Conservation (phyloP, 2,797 vertebrate species). For the Gallinago stenura region DNA sequence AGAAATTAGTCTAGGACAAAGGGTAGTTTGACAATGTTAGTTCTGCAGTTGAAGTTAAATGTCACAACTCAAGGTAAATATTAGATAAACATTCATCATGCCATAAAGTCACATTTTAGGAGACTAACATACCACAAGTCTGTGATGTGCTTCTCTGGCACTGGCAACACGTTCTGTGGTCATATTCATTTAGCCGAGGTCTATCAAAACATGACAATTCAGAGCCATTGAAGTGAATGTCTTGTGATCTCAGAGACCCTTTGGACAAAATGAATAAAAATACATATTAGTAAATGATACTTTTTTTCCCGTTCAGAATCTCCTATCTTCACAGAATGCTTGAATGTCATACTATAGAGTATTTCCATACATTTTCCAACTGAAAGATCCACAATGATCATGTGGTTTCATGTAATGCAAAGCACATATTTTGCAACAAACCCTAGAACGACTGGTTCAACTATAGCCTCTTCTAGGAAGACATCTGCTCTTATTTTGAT, state of each 20-base stretch:
- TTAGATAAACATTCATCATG: neutral
- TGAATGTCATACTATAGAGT: neutral
- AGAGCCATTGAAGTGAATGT: slow-evolving; percentile 87
- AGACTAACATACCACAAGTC: slow-evolving; percentile 84
- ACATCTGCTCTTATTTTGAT: neutral
- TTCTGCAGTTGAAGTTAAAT: neutral
- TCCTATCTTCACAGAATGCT: neutral
- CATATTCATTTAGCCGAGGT: slow-evolving; percentile 79
- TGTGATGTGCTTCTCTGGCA: slow-evolving; percentile 85
- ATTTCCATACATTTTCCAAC: neutral
- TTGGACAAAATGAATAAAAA: slow-evolving; percentile 13
- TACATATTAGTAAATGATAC: neutral
- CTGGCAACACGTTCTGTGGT: slow-evolving; percentile 85
- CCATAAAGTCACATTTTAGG: neutral
- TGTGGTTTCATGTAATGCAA: neutral
- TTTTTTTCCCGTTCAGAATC: neutral
- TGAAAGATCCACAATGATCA: neutral
- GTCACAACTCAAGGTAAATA: neutral
- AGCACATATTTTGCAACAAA: slow-evolving; percentile 1
- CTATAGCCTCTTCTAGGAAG: neutral
- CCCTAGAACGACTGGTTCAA: neutral
- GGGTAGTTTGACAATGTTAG: neutral
- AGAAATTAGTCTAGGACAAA: neutral
- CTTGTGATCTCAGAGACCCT: slow-evolving; percentile 88
- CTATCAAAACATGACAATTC: slow-evolving; percentile 92